Evolutionary conservation across 2,888 invertebrate species (phyloP).

Genomic region (Portevinia maculata): DNA sequence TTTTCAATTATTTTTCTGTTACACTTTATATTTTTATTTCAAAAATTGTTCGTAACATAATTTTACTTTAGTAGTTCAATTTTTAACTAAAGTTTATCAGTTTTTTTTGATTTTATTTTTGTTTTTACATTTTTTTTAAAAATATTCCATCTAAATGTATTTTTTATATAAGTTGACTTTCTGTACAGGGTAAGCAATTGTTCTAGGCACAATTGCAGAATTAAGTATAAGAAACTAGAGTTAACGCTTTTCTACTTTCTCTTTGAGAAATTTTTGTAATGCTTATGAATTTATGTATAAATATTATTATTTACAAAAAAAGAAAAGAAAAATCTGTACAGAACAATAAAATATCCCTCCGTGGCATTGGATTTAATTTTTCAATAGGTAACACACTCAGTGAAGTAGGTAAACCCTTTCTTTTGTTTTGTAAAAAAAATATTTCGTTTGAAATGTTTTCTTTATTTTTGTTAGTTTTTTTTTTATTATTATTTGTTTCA

Average conservation of each 20-base stretch:
- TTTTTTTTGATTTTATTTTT: constrained; percentile 3
- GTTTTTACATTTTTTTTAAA: constrained; percentile 36
- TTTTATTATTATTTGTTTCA: constrained; percentile 9
- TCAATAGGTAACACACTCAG: constrained; percentile 20
- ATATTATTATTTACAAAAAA: constrained; percentile 41
- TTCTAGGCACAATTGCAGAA: constrained; percentile 35
- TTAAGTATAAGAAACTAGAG: constrained; percentile 71
- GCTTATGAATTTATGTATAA: constrained; percentile 1
- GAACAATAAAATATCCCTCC: constrained; percentile 36
- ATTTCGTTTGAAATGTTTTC: constrained; percentile 24
- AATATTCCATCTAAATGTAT: constrained; percentile 48
- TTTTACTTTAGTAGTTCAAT: constrained; percentile 51
- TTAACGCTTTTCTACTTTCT: constrained; percentile 40
- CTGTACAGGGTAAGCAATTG: constrained; percentile 64
- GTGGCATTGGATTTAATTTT: constrained; percentile 1
- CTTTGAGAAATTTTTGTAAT: constrained; percentile 22
- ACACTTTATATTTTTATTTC: constrained; percentile 29
- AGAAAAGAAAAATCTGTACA: constrained; percentile 13
- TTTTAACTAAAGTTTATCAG: constrained; percentile 57
- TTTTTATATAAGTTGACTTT: constrained; percentile 38
- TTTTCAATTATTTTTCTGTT: constrained; percentile 46
- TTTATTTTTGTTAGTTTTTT: not conserved
- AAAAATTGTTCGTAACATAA: constrained; percentile 55
- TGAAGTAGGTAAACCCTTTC: not conserved
- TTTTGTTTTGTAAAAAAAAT: constrained; percentile 54